These are phyloP conservation scores for Autographa gamma DNA, from an alignment of 2,888 invertebrate genomes.

Conservation along the genomic window DNA sequence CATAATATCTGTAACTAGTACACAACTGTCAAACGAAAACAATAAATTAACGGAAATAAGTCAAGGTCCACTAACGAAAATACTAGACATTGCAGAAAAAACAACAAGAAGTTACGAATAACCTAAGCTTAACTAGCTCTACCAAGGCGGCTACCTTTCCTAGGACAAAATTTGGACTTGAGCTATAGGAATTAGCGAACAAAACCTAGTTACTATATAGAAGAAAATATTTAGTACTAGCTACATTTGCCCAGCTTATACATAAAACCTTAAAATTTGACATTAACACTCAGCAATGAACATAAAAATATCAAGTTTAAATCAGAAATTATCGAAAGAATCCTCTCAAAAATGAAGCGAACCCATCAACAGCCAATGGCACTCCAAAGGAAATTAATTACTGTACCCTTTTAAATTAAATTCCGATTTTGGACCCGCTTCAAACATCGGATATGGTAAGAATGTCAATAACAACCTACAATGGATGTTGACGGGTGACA, in stretches of 20 bases:
- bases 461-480: conserved; percentile 28
- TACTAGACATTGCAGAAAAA: no score
- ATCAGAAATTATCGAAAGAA: neutral
- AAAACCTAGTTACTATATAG: no score
- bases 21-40: no score
- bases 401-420: conserved; percentile 26
- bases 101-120: no score
- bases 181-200: neutral
- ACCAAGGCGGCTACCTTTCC: no score
- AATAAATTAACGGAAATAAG: no score
- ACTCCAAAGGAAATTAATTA: conserved; percentile 50
- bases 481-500: neutral
- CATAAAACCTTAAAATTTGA: neutral
- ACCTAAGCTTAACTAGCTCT: no score
- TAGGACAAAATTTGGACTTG: no score
- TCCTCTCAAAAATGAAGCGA: neutral
- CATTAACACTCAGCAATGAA: neutral
- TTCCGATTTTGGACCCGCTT: conserved; percentile 17
- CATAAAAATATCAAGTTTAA: neutral
- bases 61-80: no score
- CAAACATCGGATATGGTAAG: conserved; percentile 17
- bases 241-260: neutral
- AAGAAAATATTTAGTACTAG: neutral
- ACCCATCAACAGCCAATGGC: conserved; percentile 6
- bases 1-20: no score